These are phyloP conservation scores for Melanotus villosus DNA, from an alignment of 2,888 invertebrate species.

Conservation along the genomic window DNA sequence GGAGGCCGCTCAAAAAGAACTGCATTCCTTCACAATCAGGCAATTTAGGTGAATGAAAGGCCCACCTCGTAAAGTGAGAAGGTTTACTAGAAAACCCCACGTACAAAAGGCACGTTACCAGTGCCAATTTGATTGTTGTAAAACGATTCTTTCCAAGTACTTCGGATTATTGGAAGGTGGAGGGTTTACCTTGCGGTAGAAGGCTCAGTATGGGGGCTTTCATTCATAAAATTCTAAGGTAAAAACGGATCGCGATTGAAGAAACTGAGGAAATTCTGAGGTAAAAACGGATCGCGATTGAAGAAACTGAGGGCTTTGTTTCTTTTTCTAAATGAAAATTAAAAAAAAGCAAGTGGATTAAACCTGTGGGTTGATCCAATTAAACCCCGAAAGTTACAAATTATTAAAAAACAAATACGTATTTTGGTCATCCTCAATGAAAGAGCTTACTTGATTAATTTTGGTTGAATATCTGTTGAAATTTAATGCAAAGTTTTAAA, in stretches of 20 bases:
- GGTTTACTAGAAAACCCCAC: background rate
- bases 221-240: background rate
- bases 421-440: too few species aligned
- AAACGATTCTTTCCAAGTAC: conserved; percentile 8
- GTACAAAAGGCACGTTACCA: background rate
- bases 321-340: too few species aligned
- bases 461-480: too few species aligned
- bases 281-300: background rate
- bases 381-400: too few species aligned
- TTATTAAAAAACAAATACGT: too few species aligned
- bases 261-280: background rate
- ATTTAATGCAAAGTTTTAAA: too few species aligned
- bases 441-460: too few species aligned
- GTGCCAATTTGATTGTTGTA: conserved; percentile 24
- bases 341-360: too few species aligned
- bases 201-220: too few species aligned
- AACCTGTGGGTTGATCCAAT: too few species aligned
- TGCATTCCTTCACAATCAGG: conserved; percentile 17
- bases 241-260: background rate
- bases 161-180: conserved; percentile 10
- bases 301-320: too few species aligned
- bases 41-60: conserved; percentile 23
- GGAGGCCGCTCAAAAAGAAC: background rate
- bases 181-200: background rate
- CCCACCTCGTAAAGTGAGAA: conserved; percentile 6